Evolutionary conservation across 1,140 invertebrate genomes (phyloP).

Genomic region (Anastatus disparis): DNA sequence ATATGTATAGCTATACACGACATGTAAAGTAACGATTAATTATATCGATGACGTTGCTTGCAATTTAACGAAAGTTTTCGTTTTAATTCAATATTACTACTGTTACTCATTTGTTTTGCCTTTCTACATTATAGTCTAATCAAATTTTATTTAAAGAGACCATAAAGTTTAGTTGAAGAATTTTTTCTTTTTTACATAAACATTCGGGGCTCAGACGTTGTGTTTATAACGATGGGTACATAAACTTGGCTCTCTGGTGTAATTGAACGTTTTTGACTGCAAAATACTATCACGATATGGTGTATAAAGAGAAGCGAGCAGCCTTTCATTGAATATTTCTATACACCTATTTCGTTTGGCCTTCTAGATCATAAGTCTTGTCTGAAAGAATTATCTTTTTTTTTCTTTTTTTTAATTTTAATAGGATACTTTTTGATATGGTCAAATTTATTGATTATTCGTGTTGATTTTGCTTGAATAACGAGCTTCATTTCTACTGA

Average conservation of each 20-base stretch:
- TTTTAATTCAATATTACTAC: not conserved
- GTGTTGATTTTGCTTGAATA: too few relatives aligned
- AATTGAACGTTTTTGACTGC: not conserved
- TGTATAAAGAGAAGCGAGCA: too few relatives aligned
- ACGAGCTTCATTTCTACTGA: too few relatives aligned
- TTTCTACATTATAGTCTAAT: not conserved
- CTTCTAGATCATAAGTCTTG: too few relatives aligned
- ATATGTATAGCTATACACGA: not conserved
- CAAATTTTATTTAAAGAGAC: constrained; percentile 8
- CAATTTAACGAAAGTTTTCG: constrained; percentile 1
- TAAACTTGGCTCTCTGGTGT: constrained; percentile 22
- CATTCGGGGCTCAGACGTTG: constrained; percentile 11
- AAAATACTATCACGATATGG: too few relatives aligned
- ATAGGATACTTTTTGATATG: too few relatives aligned
- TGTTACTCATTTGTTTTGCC: not conserved
- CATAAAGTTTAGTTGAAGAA: not conserved
- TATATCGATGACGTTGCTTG: constrained; percentile 8
- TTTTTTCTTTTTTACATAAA: constrained; percentile 23
- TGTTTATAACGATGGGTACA: constrained; percentile 12
- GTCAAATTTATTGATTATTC: too few relatives aligned
- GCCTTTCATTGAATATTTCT: too few relatives aligned
- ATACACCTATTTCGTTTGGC: too few relatives aligned
- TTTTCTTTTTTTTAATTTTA: too few relatives aligned
- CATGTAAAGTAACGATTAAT: not conserved
- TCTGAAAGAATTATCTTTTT: too few relatives aligned